Percentiles rank a stretch among this genome's conserved stretches.
These are phyloP conservation scores for Pseudococcus longispinus DNA, from an alignment of 2,888 invertebrate genomes.

Conservation along the genomic window DNA sequence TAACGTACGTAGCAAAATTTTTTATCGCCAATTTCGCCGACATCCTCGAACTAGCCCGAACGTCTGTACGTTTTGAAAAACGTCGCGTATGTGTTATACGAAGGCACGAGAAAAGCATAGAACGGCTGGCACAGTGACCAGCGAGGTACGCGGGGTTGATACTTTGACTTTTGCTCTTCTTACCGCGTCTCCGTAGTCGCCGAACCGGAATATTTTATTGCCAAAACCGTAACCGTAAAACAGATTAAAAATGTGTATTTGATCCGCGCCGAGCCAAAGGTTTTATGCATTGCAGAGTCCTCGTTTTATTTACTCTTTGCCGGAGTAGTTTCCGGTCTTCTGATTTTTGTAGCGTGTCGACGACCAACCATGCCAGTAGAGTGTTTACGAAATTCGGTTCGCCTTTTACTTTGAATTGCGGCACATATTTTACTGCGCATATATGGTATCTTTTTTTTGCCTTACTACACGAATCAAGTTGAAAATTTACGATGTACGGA, in stretches of 20 bases:
- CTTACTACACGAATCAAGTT: neutral
- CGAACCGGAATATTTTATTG: constrained; percentile 5
- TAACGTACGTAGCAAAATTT: neutral
- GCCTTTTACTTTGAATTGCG: neutral
- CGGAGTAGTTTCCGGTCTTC: neutral
- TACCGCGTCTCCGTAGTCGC: neutral
- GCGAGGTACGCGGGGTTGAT: neutral
- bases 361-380: neutral
- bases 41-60: neutral
- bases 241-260: constrained; percentile 26
- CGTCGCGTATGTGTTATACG: neutral
- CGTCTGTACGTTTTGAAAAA: neutral
- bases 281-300: neutral
- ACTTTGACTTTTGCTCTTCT: neutral
- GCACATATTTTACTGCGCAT: neutral
- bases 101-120: neutral
- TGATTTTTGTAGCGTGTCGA: neutral
- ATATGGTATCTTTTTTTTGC: neutral
- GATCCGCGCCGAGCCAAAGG: neutral
- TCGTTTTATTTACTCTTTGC: constrained; percentile 8
- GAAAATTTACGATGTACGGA: neutral
- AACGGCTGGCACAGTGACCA: no score
- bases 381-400: neutral
- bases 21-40: neutral
- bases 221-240: constrained; percentile 19